Conservation (phyloP, 2,797 vertebrate species). For the Scolopax rusticola region DNA sequence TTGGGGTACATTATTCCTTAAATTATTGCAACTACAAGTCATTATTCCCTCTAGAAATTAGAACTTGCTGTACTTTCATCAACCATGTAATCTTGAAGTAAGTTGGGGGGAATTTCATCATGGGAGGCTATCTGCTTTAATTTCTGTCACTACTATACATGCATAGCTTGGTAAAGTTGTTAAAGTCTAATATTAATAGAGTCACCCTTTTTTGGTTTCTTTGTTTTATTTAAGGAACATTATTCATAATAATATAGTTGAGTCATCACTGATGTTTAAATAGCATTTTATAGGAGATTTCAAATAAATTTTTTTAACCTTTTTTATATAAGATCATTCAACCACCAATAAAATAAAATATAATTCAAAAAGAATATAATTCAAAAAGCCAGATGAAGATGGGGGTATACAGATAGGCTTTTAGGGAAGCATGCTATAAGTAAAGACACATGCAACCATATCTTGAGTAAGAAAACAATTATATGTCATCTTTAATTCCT, state of each 20-base stretch:
- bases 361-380: background rate
- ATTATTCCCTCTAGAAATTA: conserved; percentile 66
- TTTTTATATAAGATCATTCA: background rate
- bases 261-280: background rate
- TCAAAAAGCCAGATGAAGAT: background rate
- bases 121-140: conserved; percentile 31
- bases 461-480: background rate
- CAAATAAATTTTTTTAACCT: background rate
- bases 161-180: background rate
- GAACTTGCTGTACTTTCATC: conserved; percentile 58
- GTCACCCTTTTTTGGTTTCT: background rate
- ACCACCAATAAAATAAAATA: background rate
- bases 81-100: conserved; percentile 41
- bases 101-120: background rate
- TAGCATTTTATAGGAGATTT: background rate
- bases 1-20: conserved; percentile 70
- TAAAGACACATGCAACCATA: background rate
- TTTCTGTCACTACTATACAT: background rate
- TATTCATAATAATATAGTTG: background rate
- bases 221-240: background rate
- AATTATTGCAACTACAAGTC: conserved; percentile 60
- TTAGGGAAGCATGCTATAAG: background rate
- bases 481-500: background rate
- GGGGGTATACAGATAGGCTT: background rate
- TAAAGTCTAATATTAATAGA: background rate